phyloP scores from a whole-genome alignment of 2,113 vertebrate species.

The Thamnophis sirtalis region DNA sequence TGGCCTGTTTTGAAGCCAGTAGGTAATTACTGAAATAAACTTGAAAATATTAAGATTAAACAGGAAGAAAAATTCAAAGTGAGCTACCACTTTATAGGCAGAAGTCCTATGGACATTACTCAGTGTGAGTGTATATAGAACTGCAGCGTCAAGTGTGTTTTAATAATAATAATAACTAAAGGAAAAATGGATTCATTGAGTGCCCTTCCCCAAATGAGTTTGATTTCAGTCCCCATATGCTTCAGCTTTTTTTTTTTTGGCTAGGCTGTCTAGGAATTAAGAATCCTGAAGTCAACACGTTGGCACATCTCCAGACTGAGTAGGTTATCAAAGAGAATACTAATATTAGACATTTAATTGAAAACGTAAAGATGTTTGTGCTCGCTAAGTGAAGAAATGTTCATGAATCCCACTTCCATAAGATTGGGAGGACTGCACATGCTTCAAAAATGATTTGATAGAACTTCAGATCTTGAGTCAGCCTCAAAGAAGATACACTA shows the following conservation, averaged over 20 bases:
- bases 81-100: not conserved
- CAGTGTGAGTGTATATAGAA: not conserved
- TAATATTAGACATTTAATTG: not conserved
- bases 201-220: not conserved
- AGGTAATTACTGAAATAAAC: not conserved
- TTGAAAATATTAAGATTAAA: not conserved
- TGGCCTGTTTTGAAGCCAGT: conserved; percentile 17
- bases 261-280: not conserved
- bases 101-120: not conserved
- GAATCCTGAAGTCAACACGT: not conserved
- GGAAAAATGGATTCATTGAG: not conserved
- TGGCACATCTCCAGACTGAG: too few relatives aligned
- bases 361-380: not conserved
- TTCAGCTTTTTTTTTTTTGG: not conserved
- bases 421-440: not conserved
- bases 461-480: not conserved
- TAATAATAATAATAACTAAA: not conserved
- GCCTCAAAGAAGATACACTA: not conserved
- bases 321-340: not conserved
- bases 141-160: not conserved
- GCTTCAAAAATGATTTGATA: not conserved
- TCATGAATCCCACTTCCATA: not conserved
- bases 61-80: not conserved
- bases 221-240: not conserved
- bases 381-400: not conserved